Evolutionary conservation across 2,113 vertebrate genomes (phyloP).

Genomic region (Megaptera novaeangliae): DNA sequence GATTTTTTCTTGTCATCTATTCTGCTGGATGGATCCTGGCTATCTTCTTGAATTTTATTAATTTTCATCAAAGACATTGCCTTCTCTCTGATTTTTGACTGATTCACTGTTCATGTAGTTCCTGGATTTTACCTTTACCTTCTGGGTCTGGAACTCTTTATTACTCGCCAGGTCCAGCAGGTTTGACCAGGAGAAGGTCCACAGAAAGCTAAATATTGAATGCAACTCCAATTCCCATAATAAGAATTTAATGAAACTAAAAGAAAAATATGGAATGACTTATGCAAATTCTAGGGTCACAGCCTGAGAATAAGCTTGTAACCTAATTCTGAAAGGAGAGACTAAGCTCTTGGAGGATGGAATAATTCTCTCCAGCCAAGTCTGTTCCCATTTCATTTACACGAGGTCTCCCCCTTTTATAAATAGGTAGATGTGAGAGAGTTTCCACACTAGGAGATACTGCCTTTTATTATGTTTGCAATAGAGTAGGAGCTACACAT

Average conservation of each 20-base stretch:
- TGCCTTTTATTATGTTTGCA: conserved; percentile 26
- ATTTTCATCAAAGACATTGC: conserved; percentile 35
- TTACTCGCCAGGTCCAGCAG: neutral
- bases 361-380: neutral
- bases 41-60: conserved; percentile 44
- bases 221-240: neutral
- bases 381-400: conserved; percentile 26
- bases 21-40: neutral
- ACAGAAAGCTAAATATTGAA: neutral
- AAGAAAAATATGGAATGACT: conserved; percentile 27
- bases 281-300: neutral
- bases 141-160: neutral
- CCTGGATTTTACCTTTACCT: neutral
- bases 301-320: conserved; percentile 15
- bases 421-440: conserved; percentile 25
- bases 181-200: neutral
- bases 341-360: neutral
- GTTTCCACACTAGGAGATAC: neutral
- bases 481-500: neutral
- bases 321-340: conserved; percentile 24
- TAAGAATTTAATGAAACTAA: conserved; percentile 17
- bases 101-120: neutral
- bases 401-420: neutral
- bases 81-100: conserved; percentile 25
- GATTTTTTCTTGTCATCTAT: conserved; percentile 10